Conservation (phyloP, 2,888 invertebrate species). For the Caenorhabditis sulstoni region DNA sequence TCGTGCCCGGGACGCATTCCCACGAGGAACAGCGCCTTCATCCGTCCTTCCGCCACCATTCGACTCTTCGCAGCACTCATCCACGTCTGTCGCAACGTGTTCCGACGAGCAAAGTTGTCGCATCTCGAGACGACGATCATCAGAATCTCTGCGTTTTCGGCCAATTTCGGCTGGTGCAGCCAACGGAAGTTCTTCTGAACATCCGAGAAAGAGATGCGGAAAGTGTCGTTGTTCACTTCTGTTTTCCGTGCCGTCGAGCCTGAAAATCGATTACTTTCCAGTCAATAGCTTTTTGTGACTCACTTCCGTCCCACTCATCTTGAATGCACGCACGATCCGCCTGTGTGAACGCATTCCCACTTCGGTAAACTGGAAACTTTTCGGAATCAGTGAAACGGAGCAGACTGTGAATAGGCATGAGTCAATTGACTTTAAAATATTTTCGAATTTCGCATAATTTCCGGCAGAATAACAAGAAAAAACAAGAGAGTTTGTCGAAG, state of each 20-base stretch:
- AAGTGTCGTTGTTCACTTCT: conserved; percentile 13
- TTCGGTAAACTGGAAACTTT: conserved; percentile 33
- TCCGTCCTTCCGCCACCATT: neutral
- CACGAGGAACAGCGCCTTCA: conserved; percentile 30
- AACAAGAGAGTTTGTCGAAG: too few relatives aligned
- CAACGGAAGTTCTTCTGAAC: conserved; percentile 19
- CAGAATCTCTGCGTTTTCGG: conserved; percentile 14
- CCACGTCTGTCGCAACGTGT: conserved; percentile 24
- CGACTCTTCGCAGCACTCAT: conserved; percentile 9
- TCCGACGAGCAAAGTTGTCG: conserved; percentile 22
- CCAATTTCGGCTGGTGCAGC: conserved; percentile 8
- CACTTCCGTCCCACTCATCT: conserved; percentile 37
- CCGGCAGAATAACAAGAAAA: too few relatives aligned
- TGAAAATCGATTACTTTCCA: too few relatives aligned
- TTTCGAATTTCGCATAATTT: too few relatives aligned
- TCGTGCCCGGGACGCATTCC: conserved; percentile 4
- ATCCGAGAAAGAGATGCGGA: conserved; percentile 17
- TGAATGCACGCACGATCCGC: conserved; percentile 29
- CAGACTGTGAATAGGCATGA: too few relatives aligned
- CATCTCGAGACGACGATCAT: conserved; percentile 21
- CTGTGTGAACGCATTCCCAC: conserved; percentile 1
- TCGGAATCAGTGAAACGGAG: too few relatives aligned
- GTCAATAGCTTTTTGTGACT: too few relatives aligned
- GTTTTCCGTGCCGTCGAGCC: too few relatives aligned
- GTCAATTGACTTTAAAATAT: too few relatives aligned